Evolutionary conservation across 2,113 vertebrate species (phyloP).

Genomic region (Cyanoderma ruficeps): DNA sequence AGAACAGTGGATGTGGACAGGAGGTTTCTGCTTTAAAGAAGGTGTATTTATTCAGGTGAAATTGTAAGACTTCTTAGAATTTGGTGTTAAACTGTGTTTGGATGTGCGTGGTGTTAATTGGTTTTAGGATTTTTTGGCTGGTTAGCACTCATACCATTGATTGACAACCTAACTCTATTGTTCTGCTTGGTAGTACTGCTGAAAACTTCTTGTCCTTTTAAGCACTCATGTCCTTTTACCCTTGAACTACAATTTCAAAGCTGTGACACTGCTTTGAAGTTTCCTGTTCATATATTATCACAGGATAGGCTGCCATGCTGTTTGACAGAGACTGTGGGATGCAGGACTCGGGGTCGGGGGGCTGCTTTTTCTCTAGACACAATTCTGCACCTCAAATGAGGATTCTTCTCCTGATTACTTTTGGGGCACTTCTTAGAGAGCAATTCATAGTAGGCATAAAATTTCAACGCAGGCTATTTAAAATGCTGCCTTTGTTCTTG

Average conservation of each 20-base stretch:
- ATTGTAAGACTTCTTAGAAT: neutral
- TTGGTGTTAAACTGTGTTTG: neutral
- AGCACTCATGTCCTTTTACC: neutral
- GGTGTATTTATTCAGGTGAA: neutral
- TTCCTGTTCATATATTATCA: neutral
- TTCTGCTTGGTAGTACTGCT: neutral
- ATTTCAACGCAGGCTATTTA: neutral
- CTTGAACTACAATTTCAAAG: neutral
- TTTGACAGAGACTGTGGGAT: neutral
- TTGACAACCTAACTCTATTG: neutral
- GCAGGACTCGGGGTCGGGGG: neutral
- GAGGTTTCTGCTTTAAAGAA: neutral
- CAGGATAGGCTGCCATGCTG: neutral
- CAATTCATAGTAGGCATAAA: neutral
- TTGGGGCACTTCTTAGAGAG: neutral
- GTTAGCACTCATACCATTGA: neutral
- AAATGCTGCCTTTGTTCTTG: constrained; percentile 23
- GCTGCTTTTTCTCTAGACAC: neutral
- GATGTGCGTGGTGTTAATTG: neutral
- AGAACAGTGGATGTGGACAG: neutral
- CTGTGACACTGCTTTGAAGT: constrained; percentile 23
- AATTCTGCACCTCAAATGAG: neutral
- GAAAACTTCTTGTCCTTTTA: neutral
- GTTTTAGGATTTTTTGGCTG: neutral
- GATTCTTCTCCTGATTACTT: neutral